A percentile compares a stretch with the other conserved stretches of the same genome.
phyloP scores from a whole-genome alignment of 2,113 vertebrate species.

The Miniopterus natalensis region DNA sequence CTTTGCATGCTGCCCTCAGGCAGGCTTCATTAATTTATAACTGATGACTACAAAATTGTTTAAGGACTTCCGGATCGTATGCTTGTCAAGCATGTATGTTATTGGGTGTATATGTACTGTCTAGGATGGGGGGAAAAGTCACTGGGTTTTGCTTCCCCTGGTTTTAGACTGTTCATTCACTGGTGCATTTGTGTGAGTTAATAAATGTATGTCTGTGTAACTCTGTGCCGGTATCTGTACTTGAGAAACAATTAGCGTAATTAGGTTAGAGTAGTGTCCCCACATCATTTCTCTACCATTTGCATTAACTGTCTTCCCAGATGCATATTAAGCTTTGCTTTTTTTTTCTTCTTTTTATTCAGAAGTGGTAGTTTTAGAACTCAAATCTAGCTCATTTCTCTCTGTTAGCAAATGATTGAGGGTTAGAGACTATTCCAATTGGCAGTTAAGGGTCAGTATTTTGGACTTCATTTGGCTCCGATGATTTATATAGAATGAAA shows the following conservation, averaged over 20 bases:
- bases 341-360: constrained; percentile 24
- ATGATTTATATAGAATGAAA: constrained; percentile 66
- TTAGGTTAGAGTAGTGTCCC: not conserved
- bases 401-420: constrained; percentile 65
- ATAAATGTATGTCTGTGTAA: not conserved
- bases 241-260: not conserved
- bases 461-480: constrained; percentile 68
- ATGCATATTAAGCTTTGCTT: constrained; percentile 40
- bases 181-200: not conserved
- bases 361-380: not conserved
- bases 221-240: not conserved
- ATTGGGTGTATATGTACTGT: not conserved
- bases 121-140: not conserved
- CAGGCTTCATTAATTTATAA: constrained; percentile 59
- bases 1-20: not conserved
- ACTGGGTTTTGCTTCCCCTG: not conserved
- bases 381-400: constrained; percentile 61
- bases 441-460: constrained; percentile 65
- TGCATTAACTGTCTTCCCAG: constrained; percentile 31
- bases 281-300: not conserved
- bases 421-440: constrained; percentile 38
- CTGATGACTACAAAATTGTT: constrained; percentile 53
- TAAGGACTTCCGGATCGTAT: constrained; percentile 36
- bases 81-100: not conserved
- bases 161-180: constrained; percentile 35